These are phyloP conservation scores for Staurois parvus DNA, from an alignment of 2,797 vertebrate genomes.

Conservation along the genomic window DNA sequence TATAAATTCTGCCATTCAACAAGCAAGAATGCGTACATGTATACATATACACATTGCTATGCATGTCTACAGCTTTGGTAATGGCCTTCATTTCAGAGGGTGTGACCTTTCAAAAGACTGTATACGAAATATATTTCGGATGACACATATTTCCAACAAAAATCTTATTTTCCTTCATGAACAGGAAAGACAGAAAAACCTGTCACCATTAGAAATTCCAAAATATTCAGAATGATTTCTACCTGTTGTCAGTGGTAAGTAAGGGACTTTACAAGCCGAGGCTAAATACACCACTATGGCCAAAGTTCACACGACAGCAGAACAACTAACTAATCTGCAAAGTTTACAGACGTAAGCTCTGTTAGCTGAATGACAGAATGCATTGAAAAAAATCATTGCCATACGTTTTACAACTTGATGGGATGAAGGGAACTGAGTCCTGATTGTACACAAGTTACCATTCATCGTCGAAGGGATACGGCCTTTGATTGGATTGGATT, in stretches of 20 bases:
- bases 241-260: background rate
- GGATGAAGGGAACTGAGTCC: no score
- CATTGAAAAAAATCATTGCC: background rate
- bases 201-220: background rate
- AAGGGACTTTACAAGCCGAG: background rate
- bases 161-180: background rate
- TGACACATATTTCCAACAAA: background rate
- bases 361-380: background rate
- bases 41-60: no score
- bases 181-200: background rate
- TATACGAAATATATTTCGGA: background rate
- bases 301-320: background rate
- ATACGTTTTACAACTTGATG: no score
- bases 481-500: no score
- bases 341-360: background rate
- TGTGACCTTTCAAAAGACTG: background rate
- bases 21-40: no score
- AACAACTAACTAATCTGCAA: background rate
- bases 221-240: background rate
- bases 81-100: background rate
- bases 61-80: background rate
- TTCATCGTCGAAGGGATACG: no score
- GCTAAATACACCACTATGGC: background rate
- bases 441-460: no score
- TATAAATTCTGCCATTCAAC: no score